Percentiles rank a stretch among this genome's conserved stretches.
Evolutionary conservation across 2,888 invertebrate species (phyloP).

Genomic region (Thereva nobilitata): DNA sequence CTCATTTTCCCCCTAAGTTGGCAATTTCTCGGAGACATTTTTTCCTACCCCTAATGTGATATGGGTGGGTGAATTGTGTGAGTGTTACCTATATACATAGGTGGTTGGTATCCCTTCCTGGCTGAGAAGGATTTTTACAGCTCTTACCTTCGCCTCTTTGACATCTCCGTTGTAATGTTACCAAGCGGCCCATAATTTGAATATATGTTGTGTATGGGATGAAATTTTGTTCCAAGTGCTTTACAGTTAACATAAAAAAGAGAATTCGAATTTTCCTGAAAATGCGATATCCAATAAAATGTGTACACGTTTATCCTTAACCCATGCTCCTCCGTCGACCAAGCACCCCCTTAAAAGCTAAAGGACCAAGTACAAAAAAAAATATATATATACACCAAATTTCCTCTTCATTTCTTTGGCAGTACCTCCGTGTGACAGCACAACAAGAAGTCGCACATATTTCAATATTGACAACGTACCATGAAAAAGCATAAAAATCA

Average conservation of each 20-base stretch:
- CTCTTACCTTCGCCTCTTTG: slow-evolving; percentile 11
- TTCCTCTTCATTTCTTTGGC: no score
- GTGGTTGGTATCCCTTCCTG: slow-evolving; percentile 7
- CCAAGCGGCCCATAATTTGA: not conserved
- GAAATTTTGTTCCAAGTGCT: slow-evolving; percentile 10
- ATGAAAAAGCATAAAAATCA: slow-evolving; percentile 24
- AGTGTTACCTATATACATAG: not conserved
- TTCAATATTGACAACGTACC: slow-evolving; percentile 11
- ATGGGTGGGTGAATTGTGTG: no score
- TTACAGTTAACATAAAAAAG: slow-evolving; percentile 4
- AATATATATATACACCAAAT: no score
- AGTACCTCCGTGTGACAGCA: slow-evolving; percentile 15
- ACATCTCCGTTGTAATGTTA: not conserved
- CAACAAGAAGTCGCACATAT: not conserved
- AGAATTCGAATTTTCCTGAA: slow-evolving; percentile 13
- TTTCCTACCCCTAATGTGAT: not conserved
- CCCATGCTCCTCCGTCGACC: not conserved
- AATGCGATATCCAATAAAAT: slow-evolving; percentile 21
- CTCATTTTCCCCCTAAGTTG: slow-evolving; percentile 41
- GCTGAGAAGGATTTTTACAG: slow-evolving; percentile 7
- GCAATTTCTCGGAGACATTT: slow-evolving; percentile 35
- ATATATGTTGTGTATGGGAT: not conserved
- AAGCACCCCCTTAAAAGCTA: not conserved
- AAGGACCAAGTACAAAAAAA: not conserved
- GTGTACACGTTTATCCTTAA: slow-evolving; percentile 20